Evolutionary conservation across 1,140 invertebrate genomes (phyloP).

Genomic region (Ceratitis capitata): DNA sequence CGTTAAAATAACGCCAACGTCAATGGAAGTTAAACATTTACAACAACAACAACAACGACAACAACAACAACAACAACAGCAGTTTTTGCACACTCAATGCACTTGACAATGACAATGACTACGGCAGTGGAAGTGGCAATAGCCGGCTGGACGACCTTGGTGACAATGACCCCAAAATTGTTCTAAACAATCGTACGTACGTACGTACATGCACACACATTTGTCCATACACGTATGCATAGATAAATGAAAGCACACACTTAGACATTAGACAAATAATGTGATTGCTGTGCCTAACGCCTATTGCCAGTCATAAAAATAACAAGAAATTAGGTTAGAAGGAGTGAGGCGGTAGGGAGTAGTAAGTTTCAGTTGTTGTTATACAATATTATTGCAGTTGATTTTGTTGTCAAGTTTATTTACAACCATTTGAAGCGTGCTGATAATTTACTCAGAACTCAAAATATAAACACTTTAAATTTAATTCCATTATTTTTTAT

Average conservation of each 20-base stretch:
- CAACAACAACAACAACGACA: too few species aligned
- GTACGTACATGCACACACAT: background rate
- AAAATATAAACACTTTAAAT: background rate
- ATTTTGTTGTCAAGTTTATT: background rate
- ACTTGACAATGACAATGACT: background rate
- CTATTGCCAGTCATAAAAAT: background rate
- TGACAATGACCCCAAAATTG: conserved; percentile 54
- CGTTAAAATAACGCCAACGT: background rate
- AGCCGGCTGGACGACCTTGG: conserved; percentile 49
- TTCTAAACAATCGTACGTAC: background rate
- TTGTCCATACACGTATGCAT: background rate
- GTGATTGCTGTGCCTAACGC: background rate
- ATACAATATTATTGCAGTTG: too few species aligned
- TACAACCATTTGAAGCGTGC: background rate
- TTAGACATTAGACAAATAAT: background rate
- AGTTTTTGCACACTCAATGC: background rate
- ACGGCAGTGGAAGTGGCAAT: background rate
- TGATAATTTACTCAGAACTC: background rate
- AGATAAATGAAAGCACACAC: background rate
- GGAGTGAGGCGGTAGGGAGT: background rate
- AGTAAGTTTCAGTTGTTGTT: too few species aligned
- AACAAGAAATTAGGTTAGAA: background rate
- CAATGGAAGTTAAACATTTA: background rate
- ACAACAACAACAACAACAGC: too few species aligned
- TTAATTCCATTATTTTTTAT: background rate